A percentile compares a stretch with the other conserved stretches of the same genome.
phyloP scores from a whole-genome alignment of 1,140 invertebrate species.

The Heterodera carotae region DNA sequence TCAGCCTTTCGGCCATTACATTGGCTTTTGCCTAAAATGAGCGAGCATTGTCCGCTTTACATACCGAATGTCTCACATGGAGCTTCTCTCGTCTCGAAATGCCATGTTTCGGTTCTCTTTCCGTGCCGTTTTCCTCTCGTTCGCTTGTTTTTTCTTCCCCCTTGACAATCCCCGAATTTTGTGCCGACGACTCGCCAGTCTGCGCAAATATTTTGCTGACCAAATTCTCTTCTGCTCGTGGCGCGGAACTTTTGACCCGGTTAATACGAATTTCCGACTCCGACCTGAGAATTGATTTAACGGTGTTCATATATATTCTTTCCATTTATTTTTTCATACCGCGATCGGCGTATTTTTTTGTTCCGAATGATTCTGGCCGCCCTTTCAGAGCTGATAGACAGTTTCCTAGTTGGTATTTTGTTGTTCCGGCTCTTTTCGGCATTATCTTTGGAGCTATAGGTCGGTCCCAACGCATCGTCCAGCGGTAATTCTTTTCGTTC shows the following conservation, averaged over 20 bases:
- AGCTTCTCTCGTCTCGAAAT: constrained; percentile 15
- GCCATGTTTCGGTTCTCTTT: background rate
- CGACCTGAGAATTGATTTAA: background rate
- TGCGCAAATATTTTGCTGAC: too few relatives aligned
- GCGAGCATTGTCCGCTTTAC: background rate
- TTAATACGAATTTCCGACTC: background rate
- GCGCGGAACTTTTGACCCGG: background rate
- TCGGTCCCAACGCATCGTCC: too few relatives aligned
- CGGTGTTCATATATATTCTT: background rate
- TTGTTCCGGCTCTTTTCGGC: background rate
- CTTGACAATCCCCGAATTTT: background rate
- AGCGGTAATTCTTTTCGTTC: too few relatives aligned
- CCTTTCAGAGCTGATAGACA: background rate
- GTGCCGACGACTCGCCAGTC: background rate
- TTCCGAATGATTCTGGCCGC: background rate
- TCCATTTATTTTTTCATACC: background rate
- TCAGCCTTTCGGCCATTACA: constrained; percentile 45
- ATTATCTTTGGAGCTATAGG: too few relatives aligned
- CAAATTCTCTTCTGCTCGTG: background rate
- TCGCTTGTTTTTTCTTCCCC: too few relatives aligned
- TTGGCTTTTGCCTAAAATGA: constrained; percentile 35
- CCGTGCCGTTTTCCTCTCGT: background rate
- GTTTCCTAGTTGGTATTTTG: background rate
- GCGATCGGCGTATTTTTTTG: background rate
- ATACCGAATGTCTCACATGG: background rate